These are phyloP conservation scores for Drosophila sp. DNA, from an alignment of 1,140 invertebrate species.

Conservation along the genomic window DNA sequence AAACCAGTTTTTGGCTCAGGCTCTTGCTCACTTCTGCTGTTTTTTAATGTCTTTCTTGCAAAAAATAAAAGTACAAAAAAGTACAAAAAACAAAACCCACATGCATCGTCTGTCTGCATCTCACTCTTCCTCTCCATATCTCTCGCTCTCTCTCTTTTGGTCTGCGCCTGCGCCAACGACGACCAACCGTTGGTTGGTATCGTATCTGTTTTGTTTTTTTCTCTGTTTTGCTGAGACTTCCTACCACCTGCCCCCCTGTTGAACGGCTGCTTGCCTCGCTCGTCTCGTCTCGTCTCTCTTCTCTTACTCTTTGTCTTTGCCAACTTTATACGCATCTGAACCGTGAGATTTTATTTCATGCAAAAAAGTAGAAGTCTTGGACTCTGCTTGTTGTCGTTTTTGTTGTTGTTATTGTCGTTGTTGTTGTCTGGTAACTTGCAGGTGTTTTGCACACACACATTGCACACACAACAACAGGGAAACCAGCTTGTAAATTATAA, in stretches of 20 bases:
- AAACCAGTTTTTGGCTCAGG: conserved; percentile 41
- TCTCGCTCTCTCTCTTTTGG: conserved; percentile 7
- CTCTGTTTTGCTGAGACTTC: conserved; percentile 68
- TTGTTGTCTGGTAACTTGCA: conserved; percentile 53
- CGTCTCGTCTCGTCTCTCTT: neutral
- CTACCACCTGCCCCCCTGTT: conserved; percentile 71
- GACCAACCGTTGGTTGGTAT: conserved; percentile 36
- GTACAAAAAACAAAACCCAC: conserved; percentile 55
- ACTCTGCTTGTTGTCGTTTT: conserved; percentile 24
- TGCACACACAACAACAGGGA: conserved; percentile 58
- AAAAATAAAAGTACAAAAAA: conserved; percentile 32
- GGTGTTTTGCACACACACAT: conserved; percentile 69
- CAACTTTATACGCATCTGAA: conserved; percentile 81
- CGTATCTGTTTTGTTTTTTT: conserved; percentile 33
- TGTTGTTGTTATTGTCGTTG: conserved; percentile 26
- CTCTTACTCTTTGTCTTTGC: conserved; percentile 53
- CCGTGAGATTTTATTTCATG: conserved; percentile 83
- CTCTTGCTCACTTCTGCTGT: conserved; percentile 46
- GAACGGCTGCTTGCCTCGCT: conserved; percentile 20
- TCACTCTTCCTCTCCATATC: conserved; percentile 14
- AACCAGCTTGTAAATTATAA: conserved; percentile 78
- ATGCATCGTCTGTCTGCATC: conserved; percentile 55
- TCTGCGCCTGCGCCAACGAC: conserved; percentile 45
- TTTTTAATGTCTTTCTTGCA: conserved; percentile 72
- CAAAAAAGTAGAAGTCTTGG: conserved; percentile 79